Conservation (phyloP, 2,888 invertebrate genomes). For the Furcula furcula region DNA sequence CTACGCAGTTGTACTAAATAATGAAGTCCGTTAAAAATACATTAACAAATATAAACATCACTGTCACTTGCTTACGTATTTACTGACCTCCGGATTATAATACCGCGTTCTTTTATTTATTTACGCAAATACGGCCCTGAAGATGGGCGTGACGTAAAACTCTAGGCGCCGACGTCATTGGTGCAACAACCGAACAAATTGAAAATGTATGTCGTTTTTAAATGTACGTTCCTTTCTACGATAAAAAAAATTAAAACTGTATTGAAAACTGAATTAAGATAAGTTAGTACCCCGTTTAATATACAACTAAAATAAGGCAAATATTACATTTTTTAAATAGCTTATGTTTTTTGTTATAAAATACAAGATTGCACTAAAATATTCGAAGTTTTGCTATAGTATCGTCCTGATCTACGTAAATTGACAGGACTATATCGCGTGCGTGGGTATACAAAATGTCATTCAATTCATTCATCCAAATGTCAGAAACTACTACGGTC, state of each 20-base stretch:
- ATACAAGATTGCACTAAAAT: too few species aligned
- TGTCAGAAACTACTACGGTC: too few species aligned
- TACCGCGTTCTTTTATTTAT: constrained; percentile 48
- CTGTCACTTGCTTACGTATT: constrained; percentile 28
- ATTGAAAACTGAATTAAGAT: too few species aligned
- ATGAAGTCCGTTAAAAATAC: not conserved
- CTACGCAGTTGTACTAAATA: not conserved
- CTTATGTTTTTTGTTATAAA: too few species aligned
- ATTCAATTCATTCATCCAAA: constrained; percentile 58
- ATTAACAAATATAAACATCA: constrained; percentile 1
- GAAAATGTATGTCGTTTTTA: constrained; percentile 20
- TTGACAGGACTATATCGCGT: too few species aligned
- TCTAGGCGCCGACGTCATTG: constrained; percentile 65
- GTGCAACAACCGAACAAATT: constrained; percentile 41
- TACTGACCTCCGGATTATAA: constrained; percentile 1
- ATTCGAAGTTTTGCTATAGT: too few species aligned
- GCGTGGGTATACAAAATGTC: constrained; percentile 53
- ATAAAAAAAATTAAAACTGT: too few species aligned
- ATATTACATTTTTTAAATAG: too few species aligned
- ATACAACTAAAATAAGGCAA: too few species aligned
- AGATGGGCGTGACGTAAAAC: constrained; percentile 73
- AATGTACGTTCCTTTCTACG: constrained; percentile 53
- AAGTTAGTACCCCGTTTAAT: too few species aligned
- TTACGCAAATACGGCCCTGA: constrained; percentile 74
- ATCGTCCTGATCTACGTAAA: too few species aligned